A percentile compares a stretch with the other conserved stretches of the same genome.
phyloP scores from a whole-genome alignment of 2,888 invertebrate species.

The Euclidia mi region DNA sequence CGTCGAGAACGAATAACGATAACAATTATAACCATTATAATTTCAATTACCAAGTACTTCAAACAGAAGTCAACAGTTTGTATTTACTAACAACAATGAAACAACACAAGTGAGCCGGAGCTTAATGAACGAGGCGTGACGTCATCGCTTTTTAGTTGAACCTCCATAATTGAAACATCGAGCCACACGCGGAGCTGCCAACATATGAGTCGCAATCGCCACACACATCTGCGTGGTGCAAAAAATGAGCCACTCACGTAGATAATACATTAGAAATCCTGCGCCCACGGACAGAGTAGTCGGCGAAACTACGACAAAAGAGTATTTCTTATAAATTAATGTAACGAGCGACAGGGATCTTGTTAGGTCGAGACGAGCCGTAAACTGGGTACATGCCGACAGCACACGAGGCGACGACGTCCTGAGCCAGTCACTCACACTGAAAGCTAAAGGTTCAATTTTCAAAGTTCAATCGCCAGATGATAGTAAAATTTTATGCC shows the following conservation, averaged over 20 bases:
- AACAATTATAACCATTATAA: too few species aligned
- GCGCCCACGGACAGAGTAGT: conserved; percentile 55
- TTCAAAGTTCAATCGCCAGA: conserved; percentile 46
- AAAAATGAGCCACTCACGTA: conserved; percentile 46
- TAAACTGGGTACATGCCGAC: conserved; percentile 57
- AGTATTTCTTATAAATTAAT: conserved; percentile 81
- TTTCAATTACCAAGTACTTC: too few species aligned
- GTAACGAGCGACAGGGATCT: conserved; percentile 77
- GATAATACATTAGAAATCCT: conserved; percentile 40
- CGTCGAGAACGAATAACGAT: too few species aligned
- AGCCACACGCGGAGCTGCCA: neutral
- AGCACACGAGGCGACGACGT: conserved; percentile 27
- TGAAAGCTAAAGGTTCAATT: conserved; percentile 48
- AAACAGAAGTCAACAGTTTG: neutral
- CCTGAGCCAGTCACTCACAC: conserved; percentile 14
- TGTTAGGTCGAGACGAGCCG: conserved; percentile 72
- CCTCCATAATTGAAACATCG: conserved; percentile 13
- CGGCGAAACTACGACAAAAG: conserved; percentile 68
- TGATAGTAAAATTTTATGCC: conserved; percentile 51
- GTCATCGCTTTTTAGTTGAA: conserved; percentile 28
- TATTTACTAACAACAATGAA: conserved; percentile 1
- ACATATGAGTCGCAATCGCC: conserved; percentile 41
- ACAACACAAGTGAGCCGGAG: conserved; percentile 3
- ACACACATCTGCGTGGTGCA: conserved; percentile 41
- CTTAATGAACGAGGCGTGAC: conserved; percentile 4